Percentiles rank a stretch among this genome's conserved stretches.
phyloP scores from a whole-genome alignment of 2,113 vertebrate genomes.

The Stigmatopora argus region DNA sequence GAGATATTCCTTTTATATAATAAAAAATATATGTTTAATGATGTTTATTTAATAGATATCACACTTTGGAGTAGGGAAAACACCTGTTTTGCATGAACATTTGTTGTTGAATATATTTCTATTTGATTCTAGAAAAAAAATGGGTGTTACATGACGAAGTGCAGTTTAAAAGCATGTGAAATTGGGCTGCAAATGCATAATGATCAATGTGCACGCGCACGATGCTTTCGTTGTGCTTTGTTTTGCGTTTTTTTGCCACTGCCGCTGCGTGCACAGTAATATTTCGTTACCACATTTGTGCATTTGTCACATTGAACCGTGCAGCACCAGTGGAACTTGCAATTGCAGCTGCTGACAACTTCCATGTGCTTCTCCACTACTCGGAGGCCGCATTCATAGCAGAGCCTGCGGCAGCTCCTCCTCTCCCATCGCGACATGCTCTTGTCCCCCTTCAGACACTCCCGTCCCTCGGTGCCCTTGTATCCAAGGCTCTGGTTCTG shows the following conservation, averaged over 20 bases:
- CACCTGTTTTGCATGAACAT: not conserved
- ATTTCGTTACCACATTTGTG: constrained; percentile 77
- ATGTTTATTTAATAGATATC: constrained; percentile 9
- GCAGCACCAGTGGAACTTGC: constrained; percentile 97
- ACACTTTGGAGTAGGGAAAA: constrained; percentile 14
- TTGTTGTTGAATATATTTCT: not conserved
- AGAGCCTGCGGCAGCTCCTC: constrained; percentile 82
- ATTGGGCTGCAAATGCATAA: not conserved
- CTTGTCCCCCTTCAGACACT: constrained; percentile 80
- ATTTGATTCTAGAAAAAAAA: too few relatives aligned
- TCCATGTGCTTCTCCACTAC: constrained; percentile 78
- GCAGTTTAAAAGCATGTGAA: constrained; percentile 21
- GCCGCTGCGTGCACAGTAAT: constrained; percentile 75
- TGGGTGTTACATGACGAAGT: constrained; percentile 38
- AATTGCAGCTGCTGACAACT: constrained; percentile 86
- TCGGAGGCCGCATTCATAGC: constrained; percentile 82
- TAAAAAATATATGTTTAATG: constrained; percentile 53
- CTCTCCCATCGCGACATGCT: constrained; percentile 76
- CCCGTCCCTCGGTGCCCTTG: constrained; percentile 85
- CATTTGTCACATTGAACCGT: constrained; percentile 88
- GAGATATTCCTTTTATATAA: constrained; percentile 2
- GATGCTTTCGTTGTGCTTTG: constrained; percentile 58
- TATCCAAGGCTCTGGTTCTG: constrained; percentile 82
- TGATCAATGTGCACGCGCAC: constrained; percentile 53
- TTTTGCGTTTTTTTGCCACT: constrained; percentile 50